These are phyloP conservation scores for Limnothrissa miodon DNA, from an alignment of 2,113 vertebrate genomes.

Conservation along the genomic window DNA sequence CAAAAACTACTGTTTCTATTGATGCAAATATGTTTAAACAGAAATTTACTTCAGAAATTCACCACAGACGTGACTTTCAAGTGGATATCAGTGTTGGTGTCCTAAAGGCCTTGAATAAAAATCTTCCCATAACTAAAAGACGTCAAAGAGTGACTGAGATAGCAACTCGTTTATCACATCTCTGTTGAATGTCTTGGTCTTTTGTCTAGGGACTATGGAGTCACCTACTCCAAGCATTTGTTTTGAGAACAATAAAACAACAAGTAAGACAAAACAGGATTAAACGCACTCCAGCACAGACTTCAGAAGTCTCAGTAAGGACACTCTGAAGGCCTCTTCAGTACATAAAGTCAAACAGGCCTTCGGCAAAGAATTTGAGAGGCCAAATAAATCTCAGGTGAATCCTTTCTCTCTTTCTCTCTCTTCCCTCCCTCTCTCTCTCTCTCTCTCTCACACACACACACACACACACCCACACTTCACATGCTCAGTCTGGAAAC, in stretches of 20 bases:
- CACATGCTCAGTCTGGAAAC: conserved; percentile 36
- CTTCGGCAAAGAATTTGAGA: conserved; percentile 29
- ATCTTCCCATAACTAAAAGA: neutral
- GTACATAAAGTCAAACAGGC: conserved; percentile 30
- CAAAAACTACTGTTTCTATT: neutral
- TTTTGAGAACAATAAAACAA: neutral
- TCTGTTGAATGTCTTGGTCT: neutral
- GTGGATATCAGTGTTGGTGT: neutral
- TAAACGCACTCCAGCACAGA: neutral
- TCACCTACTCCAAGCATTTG: neutral
- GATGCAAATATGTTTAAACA: neutral
- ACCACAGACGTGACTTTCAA: neutral
- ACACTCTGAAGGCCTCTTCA: neutral
- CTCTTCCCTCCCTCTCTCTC: no score
- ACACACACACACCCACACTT: no score
- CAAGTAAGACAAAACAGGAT: neutral
- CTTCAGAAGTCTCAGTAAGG: neutral
- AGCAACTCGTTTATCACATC: neutral
- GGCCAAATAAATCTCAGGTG: conserved; percentile 38
- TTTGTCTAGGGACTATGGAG: neutral
- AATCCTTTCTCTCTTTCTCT: conserved; percentile 12
- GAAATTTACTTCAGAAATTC: neutral
- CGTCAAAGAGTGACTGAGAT: neutral
- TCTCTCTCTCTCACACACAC: no score
- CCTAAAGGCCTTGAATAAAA: neutral